These are phyloP conservation scores for Phalera bucephala DNA, from an alignment of 2,888 invertebrate species.

Conservation along the genomic window DNA sequence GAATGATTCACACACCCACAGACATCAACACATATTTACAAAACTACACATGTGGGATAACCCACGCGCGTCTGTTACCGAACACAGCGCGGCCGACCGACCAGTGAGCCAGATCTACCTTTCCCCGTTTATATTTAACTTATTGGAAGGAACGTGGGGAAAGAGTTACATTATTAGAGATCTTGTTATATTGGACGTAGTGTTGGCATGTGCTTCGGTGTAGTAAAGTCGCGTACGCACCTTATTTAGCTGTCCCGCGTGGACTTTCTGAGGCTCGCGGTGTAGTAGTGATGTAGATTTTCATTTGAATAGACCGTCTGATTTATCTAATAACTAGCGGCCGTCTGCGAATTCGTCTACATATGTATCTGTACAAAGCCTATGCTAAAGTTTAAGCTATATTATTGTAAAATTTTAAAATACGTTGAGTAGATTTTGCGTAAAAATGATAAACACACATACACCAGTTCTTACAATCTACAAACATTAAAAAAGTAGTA, in stretches of 20 bases:
- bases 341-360: no score
- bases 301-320: no score
- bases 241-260: slow-evolving; percentile 52
- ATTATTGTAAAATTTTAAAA: no score
- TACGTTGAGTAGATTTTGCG: no score
- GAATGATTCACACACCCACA: slow-evolving; percentile 14
- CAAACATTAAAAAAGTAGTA: no score
- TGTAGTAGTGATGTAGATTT: slow-evolving; percentile 35
- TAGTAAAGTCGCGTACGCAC: slow-evolving; percentile 49
- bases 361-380: no score
- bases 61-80: slow-evolving; percentile 39
- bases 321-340: no score
- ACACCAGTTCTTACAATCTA: no score
- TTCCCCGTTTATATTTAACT: slow-evolving; percentile 1
- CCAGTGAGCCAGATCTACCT: slow-evolving; percentile 20
- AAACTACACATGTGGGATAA: slow-evolving; percentile 32
- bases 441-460: no score
- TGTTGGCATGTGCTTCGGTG: slow-evolving; percentile 36
- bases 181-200: slow-evolving; percentile 24
- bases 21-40: slow-evolving; percentile 22
- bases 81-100: slow-evolving; percentile 18
- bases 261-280: slow-evolving; percentile 39
- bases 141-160: slow-evolving; percentile 2
- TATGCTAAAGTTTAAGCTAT: no score
- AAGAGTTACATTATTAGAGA: slow-evolving; percentile 7